phyloP scores from a whole-genome alignment of 2,113 vertebrate species.

The Ophiodon elongatus region DNA sequence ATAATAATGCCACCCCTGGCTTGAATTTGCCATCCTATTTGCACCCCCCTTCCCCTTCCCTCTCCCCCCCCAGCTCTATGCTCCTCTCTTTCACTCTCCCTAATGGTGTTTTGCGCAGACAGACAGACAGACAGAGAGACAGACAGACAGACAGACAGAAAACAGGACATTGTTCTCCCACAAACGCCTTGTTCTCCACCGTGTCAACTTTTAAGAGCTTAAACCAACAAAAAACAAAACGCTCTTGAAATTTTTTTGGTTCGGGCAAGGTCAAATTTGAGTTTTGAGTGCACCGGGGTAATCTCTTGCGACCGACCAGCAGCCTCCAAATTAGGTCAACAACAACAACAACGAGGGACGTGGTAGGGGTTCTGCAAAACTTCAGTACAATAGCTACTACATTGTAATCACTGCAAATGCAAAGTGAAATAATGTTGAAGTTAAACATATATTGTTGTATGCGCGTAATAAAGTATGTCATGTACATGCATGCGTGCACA shows the following conservation, averaged over 20 bases:
- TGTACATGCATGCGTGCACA: not conserved
- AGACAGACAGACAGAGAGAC: constrained; percentile 33
- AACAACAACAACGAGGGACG: constrained; percentile 16
- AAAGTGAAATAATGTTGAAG: not conserved
- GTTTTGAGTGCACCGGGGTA: not conserved
- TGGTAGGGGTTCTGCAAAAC: not conserved
- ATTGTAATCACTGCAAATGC: not conserved
- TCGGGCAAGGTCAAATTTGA: not conserved
- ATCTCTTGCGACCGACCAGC: not conserved
- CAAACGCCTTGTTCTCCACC: constrained; percentile 6
- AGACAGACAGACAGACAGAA: no score
- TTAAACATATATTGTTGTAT: not conserved
- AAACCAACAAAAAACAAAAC: constrained; percentile 6
- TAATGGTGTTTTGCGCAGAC: constrained; percentile 21
- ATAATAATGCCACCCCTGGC: constrained; percentile 12
- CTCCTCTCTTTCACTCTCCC: constrained; percentile 17
- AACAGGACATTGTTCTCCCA: not conserved
- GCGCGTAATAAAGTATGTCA: no score
- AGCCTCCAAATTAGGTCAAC: constrained; percentile 43
- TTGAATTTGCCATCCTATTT: constrained; percentile 13
- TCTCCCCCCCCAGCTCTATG: constrained; percentile 15
- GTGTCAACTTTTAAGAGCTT: constrained; percentile 25
- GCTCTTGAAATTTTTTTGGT: not conserved
- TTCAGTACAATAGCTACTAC: not conserved
- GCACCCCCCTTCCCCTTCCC: constrained; percentile 12